phyloP scores from a whole-genome alignment of 1,140 invertebrate genomes.

The Venturia canescens region DNA sequence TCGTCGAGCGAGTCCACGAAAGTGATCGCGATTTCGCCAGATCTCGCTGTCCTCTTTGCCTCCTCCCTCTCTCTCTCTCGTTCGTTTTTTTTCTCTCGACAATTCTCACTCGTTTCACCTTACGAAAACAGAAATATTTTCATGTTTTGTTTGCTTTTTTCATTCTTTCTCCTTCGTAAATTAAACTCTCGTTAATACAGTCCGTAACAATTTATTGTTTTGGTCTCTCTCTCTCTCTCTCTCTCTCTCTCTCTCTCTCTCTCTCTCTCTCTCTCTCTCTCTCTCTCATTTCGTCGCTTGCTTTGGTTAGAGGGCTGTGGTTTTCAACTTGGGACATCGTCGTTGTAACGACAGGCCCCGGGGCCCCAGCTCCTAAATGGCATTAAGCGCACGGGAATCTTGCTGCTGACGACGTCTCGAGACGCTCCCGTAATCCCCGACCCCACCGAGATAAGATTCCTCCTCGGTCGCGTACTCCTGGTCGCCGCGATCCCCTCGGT shows the following conservation, averaged over 20 bases:
- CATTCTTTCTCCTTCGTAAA: neutral
- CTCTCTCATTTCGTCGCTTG: slow-evolving; percentile 36
- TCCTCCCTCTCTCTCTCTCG: neutral
- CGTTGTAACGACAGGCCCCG: slow-evolving; percentile 75
- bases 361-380: slow-evolving; percentile 77
- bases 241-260: too few relatives aligned
- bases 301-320: slow-evolving; percentile 72
- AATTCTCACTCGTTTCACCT: neutral
- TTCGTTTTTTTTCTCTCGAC: neutral
- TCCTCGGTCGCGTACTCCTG: slow-evolving; percentile 72
- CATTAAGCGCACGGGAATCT: slow-evolving; percentile 72
- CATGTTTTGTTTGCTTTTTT: too few relatives aligned
- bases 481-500: slow-evolving; percentile 67
- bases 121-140: neutral
- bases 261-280: too few relatives aligned
- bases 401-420: slow-evolving; percentile 71
- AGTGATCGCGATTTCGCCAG: neutral
- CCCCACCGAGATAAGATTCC: slow-evolving; percentile 64
- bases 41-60: neutral
- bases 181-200: neutral
- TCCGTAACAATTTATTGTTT: slow-evolving; percentile 11
- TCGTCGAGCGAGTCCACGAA: too few relatives aligned
- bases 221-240: neutral
- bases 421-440: slow-evolving; percentile 63
- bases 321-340: slow-evolving; percentile 75